phyloP scores from a whole-genome alignment of 2,113 vertebrate genomes.

The Tupaia chinensis region DNA sequence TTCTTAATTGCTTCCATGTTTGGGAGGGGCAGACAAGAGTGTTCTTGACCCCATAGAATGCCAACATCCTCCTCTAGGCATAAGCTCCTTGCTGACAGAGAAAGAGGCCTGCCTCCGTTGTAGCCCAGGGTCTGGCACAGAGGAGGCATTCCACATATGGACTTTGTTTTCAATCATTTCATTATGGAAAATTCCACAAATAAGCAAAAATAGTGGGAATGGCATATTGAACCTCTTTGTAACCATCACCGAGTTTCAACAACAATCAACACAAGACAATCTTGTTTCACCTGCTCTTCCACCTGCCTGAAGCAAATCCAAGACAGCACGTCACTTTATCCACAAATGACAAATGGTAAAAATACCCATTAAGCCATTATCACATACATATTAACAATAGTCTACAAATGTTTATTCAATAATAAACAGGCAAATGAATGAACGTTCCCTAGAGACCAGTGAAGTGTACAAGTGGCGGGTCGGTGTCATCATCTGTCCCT shows the following conservation, averaged over 20 bases:
- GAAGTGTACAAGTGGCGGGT: not conserved
- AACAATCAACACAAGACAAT: not conserved
- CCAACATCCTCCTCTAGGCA: not conserved
- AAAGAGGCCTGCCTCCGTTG: fast-evolving
- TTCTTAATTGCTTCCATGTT: not conserved
- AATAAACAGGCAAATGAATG: not conserved
- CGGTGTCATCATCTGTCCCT: not conserved
- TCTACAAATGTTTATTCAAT: not conserved
- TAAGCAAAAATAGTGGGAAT: not conserved
- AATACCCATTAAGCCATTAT: not conserved
- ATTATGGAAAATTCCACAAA: not conserved
- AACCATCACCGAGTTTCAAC: not conserved
- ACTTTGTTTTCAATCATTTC: not conserved
- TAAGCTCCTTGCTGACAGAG: not conserved
- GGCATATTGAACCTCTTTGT: not conserved
- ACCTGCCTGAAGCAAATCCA: not conserved
- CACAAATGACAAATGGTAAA: not conserved
- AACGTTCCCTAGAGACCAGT: not conserved
- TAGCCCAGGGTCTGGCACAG: not conserved
- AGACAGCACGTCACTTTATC: not conserved
- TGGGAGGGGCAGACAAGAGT: not conserved
- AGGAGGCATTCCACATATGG: not conserved
- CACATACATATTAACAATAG: not conserved
- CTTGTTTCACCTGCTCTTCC: not conserved
- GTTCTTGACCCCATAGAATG: not conserved